Base-by-base conservation (phyloP, 2,113 vertebrate genomes). In the Talpa occidentalis region DNA sequence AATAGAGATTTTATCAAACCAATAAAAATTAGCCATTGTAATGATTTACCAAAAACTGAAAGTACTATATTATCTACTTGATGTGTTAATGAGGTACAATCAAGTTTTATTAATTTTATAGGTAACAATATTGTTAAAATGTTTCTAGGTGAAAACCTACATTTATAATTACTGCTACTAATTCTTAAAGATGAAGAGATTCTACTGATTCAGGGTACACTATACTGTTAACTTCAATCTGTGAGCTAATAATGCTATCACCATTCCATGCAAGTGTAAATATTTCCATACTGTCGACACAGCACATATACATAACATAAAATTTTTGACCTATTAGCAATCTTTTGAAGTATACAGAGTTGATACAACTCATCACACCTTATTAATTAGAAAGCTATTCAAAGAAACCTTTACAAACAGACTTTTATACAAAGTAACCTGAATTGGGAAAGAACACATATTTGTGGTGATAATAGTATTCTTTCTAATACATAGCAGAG, bases 31-130 rank as follows among this genome's bases (percentile, higher is more conserved):
- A 70, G 28, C 16, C 78, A 92, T 96, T 97, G 94, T 72, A 84
- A 85, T 79, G 37, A 96, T 64, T 84, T 95, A 92, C 21, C 24
- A 10, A 80, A 89, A 95, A 32, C 54, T 17, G 12, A 44, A 90
- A 92, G 32, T 11, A 35, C 10, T 88, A 40, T 90, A 84, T 95
- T 82, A 10, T 96, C 78, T 93, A 78, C 42, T 96, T 86, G 78
- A 59, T 76, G 21, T 32, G 88, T 95, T 96, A 94, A 97, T 93
- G 85, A 96, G 56, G 11, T 54, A 67, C 21, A 69, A n/a, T 88
- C 72, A 69, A n/a, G 78, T 97, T 97, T 95, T 96, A 92, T 89
- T 96, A 72, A 90, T 87, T 94, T 94, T 86, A 40, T 59, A 69
- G 91, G 76, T 94, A 95, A 59, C 6, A 47, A 84, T 77, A 76